Conservation (phyloP, 1,140 invertebrate genomes). For the Ctenoplectra terminalis region DNA sequence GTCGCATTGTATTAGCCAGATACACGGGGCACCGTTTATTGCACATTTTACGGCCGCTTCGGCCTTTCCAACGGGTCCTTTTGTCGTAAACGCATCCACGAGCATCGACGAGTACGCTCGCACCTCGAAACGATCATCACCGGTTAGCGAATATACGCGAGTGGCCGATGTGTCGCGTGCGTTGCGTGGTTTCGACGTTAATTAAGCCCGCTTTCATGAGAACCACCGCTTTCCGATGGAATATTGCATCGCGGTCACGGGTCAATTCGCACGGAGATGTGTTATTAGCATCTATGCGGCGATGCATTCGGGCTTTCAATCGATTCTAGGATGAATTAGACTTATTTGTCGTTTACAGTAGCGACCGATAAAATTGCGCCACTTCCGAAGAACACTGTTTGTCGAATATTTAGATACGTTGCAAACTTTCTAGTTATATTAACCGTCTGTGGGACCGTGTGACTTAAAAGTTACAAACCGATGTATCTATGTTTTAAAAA, state of each 20-base stretch:
- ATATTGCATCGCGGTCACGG: not conserved
- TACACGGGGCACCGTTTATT: slow-evolving; percentile 58
- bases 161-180: too few species aligned
- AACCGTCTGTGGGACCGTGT: too few species aligned
- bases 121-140: slow-evolving; percentile 7
- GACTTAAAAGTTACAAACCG: too few species aligned
- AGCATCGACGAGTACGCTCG: not conserved
- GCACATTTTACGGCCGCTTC: slow-evolving; percentile 42
- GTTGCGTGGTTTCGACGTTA: not conserved
- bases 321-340: not conserved
- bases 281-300: not conserved
- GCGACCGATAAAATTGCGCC: too few species aligned
- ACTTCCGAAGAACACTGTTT: too few species aligned
- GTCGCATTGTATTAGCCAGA: slow-evolving; percentile 62
- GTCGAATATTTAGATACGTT: too few species aligned
- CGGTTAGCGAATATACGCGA: not conserved
- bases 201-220: not conserved
- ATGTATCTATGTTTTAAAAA: too few species aligned
- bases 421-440: too few species aligned
- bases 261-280: too few species aligned
- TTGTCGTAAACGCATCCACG: slow-evolving; percentile 27
- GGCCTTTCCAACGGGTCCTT: slow-evolving; percentile 4
- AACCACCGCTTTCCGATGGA: not conserved
- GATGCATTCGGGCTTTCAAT: not conserved
- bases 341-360: too few species aligned